phyloP scores from a whole-genome alignment of 2,113 vertebrate species.

The Onychostoma macrolepis region DNA sequence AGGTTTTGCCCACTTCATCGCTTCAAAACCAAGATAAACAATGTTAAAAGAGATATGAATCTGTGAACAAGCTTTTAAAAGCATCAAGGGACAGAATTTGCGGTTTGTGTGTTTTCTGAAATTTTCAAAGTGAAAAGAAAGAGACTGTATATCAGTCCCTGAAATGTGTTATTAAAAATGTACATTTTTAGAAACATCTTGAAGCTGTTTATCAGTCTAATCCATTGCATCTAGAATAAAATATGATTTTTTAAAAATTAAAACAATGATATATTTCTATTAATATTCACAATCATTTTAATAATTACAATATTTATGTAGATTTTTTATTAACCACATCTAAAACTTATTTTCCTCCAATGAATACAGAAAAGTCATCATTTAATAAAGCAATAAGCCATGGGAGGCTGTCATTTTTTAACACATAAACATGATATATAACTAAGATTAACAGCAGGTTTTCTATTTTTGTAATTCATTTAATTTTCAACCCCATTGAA shows the following conservation, averaged over 20 bases:
- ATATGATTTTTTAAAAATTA: too few species aligned
- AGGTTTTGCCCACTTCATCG: conserved; percentile 40
- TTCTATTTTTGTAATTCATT: too few species aligned
- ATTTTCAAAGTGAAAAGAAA: not conserved
- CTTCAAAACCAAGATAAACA: conserved; percentile 51
- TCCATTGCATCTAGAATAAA: not conserved
- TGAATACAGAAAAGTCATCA: not conserved
- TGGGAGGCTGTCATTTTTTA: not conserved
- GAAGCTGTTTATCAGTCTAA: not conserved
- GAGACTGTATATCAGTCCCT: not conserved
- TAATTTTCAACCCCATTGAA: too few species aligned
- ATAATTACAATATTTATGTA: not conserved
- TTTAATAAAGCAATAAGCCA: not conserved
- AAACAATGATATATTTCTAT: not conserved
- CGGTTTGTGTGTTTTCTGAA: conserved; percentile 33
- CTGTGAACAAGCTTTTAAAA: conserved; percentile 48
- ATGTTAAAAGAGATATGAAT: conserved; percentile 40
- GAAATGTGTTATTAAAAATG: not conserved
- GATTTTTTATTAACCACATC: not conserved
- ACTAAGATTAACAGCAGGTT: not conserved
- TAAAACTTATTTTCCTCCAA: not conserved
- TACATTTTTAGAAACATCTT: not conserved
- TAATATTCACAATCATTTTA: not conserved
- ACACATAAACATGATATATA: too few species aligned
- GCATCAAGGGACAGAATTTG: conserved; percentile 23